Evolutionary conservation across 2,113 vertebrate genomes (phyloP), one percentile per base, ranked within the genome.

Genomic region (Scatophagus argus): DNA sequence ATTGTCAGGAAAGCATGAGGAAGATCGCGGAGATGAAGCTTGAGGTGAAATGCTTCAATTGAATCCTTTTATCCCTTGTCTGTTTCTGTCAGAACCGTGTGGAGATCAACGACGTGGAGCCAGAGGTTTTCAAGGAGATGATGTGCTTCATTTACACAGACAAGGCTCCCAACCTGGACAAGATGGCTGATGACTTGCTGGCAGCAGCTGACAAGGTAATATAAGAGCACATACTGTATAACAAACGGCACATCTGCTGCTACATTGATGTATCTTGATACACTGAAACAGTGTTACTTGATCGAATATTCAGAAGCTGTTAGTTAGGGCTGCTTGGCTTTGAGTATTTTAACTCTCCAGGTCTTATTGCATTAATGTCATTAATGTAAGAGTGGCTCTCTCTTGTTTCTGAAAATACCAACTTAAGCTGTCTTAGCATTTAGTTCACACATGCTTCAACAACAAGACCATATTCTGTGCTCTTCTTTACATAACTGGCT

Each of bases 141-240:
- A 99, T 99, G 98, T 98, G 97, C 83, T 99, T 99, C 93, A 99
- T 99, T 75, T 99, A 99, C 85, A 99, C 98, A 21, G 98, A 97
- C 74, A 99, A 98, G 86, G 98, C 98, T 56, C 97, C 98, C 21
- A 99, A 99, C 91, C 95, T 99, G 29, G 98, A 99, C 92, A 99
- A 99, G 89, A 99, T 99, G 98, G 98, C 98, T 0, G 98, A 99
- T n/a, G 97, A 98, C 77, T 91, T 99, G 85, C 94, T 99, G 87
- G 98, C 98, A 86, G 98, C 98, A 83, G 98, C 98, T 80, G 98
- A 99, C 92, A 99, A 99, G 96, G 98, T 99, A 65, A 89, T 23
- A 27, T 9, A 44, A 54, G 3, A 9, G 4, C 27, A 25, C 2
- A 43, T 34, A n/a, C n/a, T n/a, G n/a, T n/a, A 21, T 25, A 25